Evolutionary conservation across 2,113 vertebrate genomes (phyloP).

Genomic region (Pluvialis apricaria): DNA sequence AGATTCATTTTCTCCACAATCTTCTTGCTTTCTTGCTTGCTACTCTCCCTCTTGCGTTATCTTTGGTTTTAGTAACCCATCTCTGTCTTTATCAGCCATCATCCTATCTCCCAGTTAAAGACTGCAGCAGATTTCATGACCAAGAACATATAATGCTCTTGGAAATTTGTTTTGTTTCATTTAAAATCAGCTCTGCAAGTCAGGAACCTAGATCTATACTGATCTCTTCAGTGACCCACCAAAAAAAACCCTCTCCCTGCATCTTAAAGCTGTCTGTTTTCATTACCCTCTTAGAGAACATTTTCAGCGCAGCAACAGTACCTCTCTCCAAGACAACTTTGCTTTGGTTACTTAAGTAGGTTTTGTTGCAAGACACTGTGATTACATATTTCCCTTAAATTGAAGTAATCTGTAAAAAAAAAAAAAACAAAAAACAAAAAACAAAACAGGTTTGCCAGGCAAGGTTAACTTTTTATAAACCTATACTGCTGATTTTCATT

Average conservation of each 20-base stretch:
- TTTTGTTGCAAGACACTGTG: not conserved
- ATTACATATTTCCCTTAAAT: not conserved
- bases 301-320: not conserved
- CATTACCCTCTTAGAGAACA: not conserved
- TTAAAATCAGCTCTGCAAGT: not conserved
- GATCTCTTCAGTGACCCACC: not conserved
- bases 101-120: not conserved
- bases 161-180: not conserved
- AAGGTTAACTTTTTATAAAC: not conserved
- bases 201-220: not conserved
- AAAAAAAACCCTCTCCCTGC: not conserved
- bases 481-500: not conserved
- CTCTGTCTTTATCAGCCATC: not conserved
- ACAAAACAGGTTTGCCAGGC: not conserved
- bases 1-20: not conserved
- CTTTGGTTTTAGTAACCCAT: not conserved
- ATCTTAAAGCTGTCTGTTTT: not conserved
- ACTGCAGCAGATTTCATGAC: not conserved
- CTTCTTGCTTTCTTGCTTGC: not conserved
- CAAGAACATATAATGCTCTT: not conserved
- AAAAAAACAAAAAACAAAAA: not conserved
- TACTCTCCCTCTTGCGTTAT: not conserved
- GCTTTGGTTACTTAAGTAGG: not conserved
- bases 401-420: not conserved
- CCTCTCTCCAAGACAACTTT: not conserved